Conservation (phyloP, 2,888 invertebrate species). For the Hermodice carunculata region DNA sequence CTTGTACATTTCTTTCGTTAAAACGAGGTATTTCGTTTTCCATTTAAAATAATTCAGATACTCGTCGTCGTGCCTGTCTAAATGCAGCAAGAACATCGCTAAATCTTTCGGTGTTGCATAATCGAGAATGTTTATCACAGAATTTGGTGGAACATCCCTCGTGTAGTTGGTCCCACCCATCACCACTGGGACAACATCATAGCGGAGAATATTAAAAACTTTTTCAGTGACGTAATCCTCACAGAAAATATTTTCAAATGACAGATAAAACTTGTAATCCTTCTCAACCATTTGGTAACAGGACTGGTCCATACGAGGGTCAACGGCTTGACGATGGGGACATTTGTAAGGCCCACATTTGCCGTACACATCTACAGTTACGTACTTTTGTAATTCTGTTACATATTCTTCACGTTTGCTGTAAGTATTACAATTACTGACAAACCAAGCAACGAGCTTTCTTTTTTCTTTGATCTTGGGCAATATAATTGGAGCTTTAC, state of each 20-base stretch:
- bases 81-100: constrained; percentile 85
- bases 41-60: constrained; percentile 89
- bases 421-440: constrained; percentile 43
- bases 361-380: constrained; percentile 44
- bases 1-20: neutral
- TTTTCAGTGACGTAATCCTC: constrained; percentile 44
- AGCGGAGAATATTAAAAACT: constrained; percentile 21
- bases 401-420: constrained; percentile 41
- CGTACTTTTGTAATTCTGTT: constrained; percentile 32
- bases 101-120: constrained; percentile 89
- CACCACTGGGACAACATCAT: constrained; percentile 35
- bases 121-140: constrained; percentile 96
- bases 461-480: neutral
- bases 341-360: constrained; percentile 39
- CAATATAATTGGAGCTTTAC: neutral
- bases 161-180: constrained; percentile 34
- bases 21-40: constrained; percentile 7
- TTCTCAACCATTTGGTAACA: constrained; percentile 21
- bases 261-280: constrained; percentile 40
- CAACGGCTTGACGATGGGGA: neutral
- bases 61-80: constrained; percentile 88
- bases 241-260: constrained; percentile 45
- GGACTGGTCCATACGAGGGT: neutral
- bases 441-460: constrained; percentile 46
- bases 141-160: constrained; percentile 64